Evolutionary conservation across 92 coral and sea anemone genomes (phyloP).

Genomic region (Pocillopora meandrina): DNA sequence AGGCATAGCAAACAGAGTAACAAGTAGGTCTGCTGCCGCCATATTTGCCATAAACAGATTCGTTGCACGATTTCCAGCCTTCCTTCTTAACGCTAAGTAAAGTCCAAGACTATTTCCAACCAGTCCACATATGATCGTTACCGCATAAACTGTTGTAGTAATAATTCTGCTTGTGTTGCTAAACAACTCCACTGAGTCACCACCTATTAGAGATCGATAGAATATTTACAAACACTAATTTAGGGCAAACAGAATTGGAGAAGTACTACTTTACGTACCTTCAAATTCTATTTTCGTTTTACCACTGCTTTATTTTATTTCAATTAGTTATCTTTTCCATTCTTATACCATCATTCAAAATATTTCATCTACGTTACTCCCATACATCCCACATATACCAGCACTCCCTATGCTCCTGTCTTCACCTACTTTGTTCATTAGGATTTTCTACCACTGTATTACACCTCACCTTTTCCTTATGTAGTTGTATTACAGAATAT

Average conservation of each 20-base stretch:
- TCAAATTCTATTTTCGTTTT: no score
- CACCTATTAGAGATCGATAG: background rate
- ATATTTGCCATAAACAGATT: slow-evolving; percentile 56
- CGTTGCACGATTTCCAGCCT: slow-evolving; percentile 34
- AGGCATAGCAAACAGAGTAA: slow-evolving; percentile 71
- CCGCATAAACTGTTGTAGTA: slow-evolving; percentile 10
- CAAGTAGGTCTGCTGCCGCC: slow-evolving; percentile 78
- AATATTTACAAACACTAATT: background rate
- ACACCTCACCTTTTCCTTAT: no score
- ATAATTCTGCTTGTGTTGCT: slow-evolving; percentile 5
- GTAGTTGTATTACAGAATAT: no score
- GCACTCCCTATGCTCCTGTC: no score
- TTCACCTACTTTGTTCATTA: no score
- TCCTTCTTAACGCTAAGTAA: slow-evolving; percentile 15
- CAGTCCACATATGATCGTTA: slow-evolving; percentile 17
- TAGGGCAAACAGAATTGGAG: background rate
- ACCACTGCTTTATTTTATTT: no score
- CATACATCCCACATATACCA: no score
- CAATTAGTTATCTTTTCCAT: no score
- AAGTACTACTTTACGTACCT: background rate
- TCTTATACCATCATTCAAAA: no score
- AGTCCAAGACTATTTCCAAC: slow-evolving; percentile 7
- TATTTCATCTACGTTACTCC: no score
- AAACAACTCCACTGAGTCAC: background rate
- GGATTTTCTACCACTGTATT: no score